phyloP scores from a whole-genome alignment of 2,113 vertebrate species.

The Neolamprologus caudopunctatus region DNA sequence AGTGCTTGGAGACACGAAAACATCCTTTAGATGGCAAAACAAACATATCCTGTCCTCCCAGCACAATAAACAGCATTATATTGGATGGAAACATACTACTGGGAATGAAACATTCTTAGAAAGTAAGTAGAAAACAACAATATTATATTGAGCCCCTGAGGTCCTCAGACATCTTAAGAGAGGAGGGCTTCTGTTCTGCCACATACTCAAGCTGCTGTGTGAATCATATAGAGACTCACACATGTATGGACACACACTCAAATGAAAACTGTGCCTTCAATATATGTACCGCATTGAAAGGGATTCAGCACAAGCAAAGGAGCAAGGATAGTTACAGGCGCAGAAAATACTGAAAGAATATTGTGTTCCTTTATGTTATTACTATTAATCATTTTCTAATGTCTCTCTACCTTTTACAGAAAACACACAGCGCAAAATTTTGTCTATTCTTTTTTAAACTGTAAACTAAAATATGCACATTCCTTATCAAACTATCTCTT shows the following conservation, averaged over 20 bases:
- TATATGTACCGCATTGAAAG: constrained; percentile 9
- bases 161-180: constrained; percentile 51
- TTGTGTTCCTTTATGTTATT: background rate
- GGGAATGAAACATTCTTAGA: constrained; percentile 56
- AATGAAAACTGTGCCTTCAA: constrained; percentile 7
- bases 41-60: constrained; percentile 54
- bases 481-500: background rate
- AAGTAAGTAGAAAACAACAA: constrained; percentile 58
- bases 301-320: background rate
- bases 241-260: background rate
- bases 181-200: constrained; percentile 28
- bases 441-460: background rate
- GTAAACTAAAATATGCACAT: background rate
- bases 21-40: constrained; percentile 52
- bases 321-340: background rate
- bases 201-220: constrained; percentile 23
- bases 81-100: constrained; percentile 51
- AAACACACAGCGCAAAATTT: background rate
- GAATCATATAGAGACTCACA: constrained; percentile 5
- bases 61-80: constrained; percentile 57
- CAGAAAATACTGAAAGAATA: background rate
- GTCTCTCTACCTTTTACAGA: background rate
- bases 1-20: constrained; percentile 51
- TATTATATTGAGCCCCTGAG: constrained; percentile 57
- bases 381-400: background rate